Conservation (phyloP, 2,113 vertebrate species). For the Apodemus speciosus region DNA sequence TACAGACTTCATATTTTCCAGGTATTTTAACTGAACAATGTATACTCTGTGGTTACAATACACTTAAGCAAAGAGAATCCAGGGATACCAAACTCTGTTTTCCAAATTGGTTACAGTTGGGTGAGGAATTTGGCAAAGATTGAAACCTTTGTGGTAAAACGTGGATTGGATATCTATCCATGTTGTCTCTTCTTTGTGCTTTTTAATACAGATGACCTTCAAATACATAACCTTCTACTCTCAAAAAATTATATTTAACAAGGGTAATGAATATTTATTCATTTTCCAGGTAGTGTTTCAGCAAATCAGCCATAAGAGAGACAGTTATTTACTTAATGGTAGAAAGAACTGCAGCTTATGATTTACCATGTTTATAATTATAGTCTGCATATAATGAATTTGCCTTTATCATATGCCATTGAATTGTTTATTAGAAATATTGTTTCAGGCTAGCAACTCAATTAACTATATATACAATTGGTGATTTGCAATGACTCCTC, state of each 20-base stretch:
- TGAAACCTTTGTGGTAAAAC: background rate
- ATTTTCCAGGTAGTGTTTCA: slow-evolving; percentile 66
- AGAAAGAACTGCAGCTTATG: slow-evolving; percentile 43
- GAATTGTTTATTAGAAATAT: slow-evolving; percentile 64
- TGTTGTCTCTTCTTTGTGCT: background rate
- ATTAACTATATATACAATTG: slow-evolving; percentile 57
- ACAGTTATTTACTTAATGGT: slow-evolving; percentile 54
- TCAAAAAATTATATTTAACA: slow-evolving; percentile 65
- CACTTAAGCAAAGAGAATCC: background rate
- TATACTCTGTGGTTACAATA: background rate
- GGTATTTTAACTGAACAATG: slow-evolving; percentile 19
- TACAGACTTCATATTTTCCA: background rate
- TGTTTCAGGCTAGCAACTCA: slow-evolving; percentile 64
- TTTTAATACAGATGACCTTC: slow-evolving; percentile 63
- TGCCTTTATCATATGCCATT: slow-evolving; percentile 53
- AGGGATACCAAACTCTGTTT: background rate
- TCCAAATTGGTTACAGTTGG: background rate
- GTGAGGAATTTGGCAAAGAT: slow-evolving; percentile 5
- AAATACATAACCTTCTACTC: slow-evolving; percentile 50
- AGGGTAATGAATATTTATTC: slow-evolving; percentile 76
- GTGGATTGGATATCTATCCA: background rate
- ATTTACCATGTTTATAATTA: slow-evolving; percentile 65
- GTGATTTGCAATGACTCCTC: slow-evolving; percentile 48
- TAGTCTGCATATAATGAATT: slow-evolving; percentile 58
- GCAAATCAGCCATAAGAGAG: slow-evolving; percentile 60